A percentile compares a stretch with the other conserved stretches of the same genome.
Evolutionary conservation across 2,113 vertebrate species (phyloP).

Genomic region (Meriones unguiculatus): DNA sequence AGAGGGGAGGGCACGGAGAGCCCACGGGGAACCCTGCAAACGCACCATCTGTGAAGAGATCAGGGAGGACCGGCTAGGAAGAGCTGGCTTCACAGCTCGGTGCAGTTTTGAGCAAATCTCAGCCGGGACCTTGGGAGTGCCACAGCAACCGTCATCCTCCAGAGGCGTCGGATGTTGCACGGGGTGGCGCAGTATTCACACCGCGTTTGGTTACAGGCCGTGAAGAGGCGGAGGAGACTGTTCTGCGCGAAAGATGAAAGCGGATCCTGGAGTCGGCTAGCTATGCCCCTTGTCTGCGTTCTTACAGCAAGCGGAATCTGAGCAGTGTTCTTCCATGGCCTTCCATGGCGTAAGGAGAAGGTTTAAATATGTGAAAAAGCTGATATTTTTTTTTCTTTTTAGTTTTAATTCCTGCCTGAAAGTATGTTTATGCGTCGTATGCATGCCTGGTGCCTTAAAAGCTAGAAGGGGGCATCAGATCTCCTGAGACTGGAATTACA

Average conservation of each 20-base stretch:
- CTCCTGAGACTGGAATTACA: neutral
- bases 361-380: neutral
- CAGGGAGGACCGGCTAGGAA: neutral
- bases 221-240: neutral
- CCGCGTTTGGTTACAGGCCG: neutral
- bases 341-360: neutral
- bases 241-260: neutral
- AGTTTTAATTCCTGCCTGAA: neutral
- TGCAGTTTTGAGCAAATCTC: neutral
- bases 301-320: neutral
- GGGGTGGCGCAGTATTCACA: fast-evolving
- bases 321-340: neutral
- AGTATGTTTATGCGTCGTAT: neutral
- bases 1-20: neutral
- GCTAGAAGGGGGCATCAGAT: neutral
- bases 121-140: neutral
- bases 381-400: neutral
- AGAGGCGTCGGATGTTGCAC: neutral
- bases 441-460: neutral
- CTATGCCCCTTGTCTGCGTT: neutral
- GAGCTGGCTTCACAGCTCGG: neutral
- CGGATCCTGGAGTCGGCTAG: neutral
- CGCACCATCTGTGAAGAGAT: neutral
- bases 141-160: neutral
- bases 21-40: neutral